Base-by-base conservation (phyloP, 1,140 invertebrate genomes). In the Bemisia tabaci region DNA sequence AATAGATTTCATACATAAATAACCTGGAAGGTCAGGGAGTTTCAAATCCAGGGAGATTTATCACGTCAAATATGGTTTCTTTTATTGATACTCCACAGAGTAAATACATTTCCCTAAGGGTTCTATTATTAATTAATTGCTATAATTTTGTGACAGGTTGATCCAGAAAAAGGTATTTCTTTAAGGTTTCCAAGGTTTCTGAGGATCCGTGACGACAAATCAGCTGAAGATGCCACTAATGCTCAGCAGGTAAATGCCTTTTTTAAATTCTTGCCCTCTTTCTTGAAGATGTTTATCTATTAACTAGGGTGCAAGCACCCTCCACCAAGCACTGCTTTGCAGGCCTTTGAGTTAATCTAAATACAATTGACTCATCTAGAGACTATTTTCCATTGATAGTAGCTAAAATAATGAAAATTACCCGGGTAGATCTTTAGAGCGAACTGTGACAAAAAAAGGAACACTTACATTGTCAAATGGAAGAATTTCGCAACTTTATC, bases 151-250 rank as follows among this genome's bases (percentile, higher is more conserved):
- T n/a, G n/a, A n/a, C n/a, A 89, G 87, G 82, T 95, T 61, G 93
- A 98, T 81, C 83, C 86, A 24, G 89, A 92, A 72, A 92, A 93
- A 74, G 97, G 97, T 22, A 95, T 99, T 71, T 98, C 94, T 0
- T 79, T 99, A 21, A 81, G 97, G 62, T 99, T 99, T 80, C 97
- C 96, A 12, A 83, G 97, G 65, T 99, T 97, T 75, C 79, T 97
- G 39, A 80, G 91, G n/a, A 85, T 94, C 24, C 82, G 96, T 33
- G 93, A 96, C 21, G 97, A 99, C 76, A 99, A 99, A 81, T 82
- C 82, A 25, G 83, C 90, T 21, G 95, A 98, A 78, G 85, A 97
- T 71, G 94, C 96, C 0, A 98, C 96, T 0, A 85, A 86, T n/a
- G 84, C 94, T 25, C 81, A 87, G 71, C 95, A 98, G 81, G 87